Conservation (phyloP, 2,797 vertebrate genomes). For the Myotis findleyi region DNA sequence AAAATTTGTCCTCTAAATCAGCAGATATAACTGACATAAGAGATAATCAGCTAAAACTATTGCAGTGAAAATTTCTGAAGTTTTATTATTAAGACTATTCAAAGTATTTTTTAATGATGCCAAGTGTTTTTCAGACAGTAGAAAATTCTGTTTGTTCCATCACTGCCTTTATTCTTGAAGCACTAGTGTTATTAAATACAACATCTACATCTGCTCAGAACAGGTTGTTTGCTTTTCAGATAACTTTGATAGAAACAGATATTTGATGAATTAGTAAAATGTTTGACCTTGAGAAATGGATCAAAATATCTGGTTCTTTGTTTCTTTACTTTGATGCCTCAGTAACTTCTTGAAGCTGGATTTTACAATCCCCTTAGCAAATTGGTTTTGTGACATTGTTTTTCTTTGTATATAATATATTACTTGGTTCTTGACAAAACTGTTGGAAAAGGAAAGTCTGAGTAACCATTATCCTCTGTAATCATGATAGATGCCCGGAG, state of each 20-base stretch:
- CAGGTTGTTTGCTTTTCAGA: slow-evolving; percentile 85
- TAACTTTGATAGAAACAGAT: slow-evolving; percentile 79
- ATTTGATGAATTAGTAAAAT: slow-evolving; percentile 88
- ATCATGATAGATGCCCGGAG: slow-evolving; percentile 77
- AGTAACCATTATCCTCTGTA: slow-evolving; percentile 66
- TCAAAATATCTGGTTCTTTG: slow-evolving; percentile 85
- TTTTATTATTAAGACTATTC: slow-evolving; percentile 88
- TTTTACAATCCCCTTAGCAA: slow-evolving; percentile 87
- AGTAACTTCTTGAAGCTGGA: slow-evolving; percentile 86
- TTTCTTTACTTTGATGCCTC: slow-evolving; percentile 82
- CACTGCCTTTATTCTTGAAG: slow-evolving; percentile 68
- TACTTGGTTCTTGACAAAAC: slow-evolving; percentile 75
- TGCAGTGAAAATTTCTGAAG: slow-evolving; percentile 53
- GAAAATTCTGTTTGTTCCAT: slow-evolving; percentile 81
- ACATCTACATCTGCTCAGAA: slow-evolving; percentile 80
- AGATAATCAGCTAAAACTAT: slow-evolving; percentile 6
- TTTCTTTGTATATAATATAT: slow-evolving; percentile 84
- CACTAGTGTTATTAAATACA: slow-evolving; percentile 80
- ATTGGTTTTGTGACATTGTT: slow-evolving; percentile 83
- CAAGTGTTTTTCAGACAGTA: slow-evolving; percentile 87
- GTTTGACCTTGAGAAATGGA: slow-evolving; percentile 86
- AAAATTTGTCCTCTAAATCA: slow-evolving; percentile 16
- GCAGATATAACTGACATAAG: slow-evolving; percentile 7
- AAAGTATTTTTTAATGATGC: slow-evolving; percentile 89
- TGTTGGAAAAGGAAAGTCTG: slow-evolving; percentile 66